Percentiles rank a stretch among this genome's conserved stretches.
These are phyloP conservation scores for Psophia crepitans DNA, from an alignment of 2,113 vertebrate genomes.

Conservation along the genomic window DNA sequence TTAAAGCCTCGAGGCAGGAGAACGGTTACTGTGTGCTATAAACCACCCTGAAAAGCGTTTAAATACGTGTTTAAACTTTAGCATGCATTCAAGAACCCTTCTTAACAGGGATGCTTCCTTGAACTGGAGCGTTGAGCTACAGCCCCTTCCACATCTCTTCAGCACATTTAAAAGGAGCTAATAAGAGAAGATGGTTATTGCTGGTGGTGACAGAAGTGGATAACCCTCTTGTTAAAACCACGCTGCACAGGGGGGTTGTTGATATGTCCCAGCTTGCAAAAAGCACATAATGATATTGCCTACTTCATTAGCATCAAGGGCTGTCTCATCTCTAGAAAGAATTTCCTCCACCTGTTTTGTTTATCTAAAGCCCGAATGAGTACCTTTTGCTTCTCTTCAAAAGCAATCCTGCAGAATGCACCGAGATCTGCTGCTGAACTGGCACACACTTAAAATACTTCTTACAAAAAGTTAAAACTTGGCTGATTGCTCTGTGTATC, in stretches of 20 bases:
- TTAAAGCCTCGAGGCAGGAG: neutral
- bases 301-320: neutral
- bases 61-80: neutral
- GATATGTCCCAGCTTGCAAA: neutral
- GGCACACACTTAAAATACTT: neutral
- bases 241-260: neutral
- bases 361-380: neutral
- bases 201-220: neutral
- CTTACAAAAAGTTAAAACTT: neutral
- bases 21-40: neutral
- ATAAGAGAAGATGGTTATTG: neutral
- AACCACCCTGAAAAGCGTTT: slow-evolving; percentile 14
- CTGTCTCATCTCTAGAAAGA: neutral
- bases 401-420: slow-evolving; percentile 53
- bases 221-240: neutral
- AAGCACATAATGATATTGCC: neutral
- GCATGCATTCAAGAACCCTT: neutral
- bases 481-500: neutral
- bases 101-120: neutral
- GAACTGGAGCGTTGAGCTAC: neutral
- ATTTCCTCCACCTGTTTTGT: slow-evolving; percentile 1
- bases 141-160: neutral
- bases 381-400: slow-evolving; percentile 24
- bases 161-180: neutral
- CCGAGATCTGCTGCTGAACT: slow-evolving; percentile 9